Base-by-base conservation (phyloP, 2,888 invertebrate genomes). In the Tenthredo distinguenda region DNA sequence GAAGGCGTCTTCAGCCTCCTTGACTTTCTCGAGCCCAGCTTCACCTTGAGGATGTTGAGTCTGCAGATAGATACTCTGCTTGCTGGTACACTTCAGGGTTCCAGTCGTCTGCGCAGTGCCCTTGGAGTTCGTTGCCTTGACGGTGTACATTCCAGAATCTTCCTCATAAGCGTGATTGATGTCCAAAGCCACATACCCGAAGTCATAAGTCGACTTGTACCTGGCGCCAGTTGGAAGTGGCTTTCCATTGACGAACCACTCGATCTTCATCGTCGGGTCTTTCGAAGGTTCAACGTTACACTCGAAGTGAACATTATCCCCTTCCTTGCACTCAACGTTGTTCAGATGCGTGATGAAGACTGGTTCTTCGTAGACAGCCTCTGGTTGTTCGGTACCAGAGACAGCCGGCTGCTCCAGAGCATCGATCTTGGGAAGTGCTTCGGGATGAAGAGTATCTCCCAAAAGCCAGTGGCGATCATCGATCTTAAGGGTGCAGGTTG, bases 1-100 rank as follows among this genome's bases (percentile, higher is more conserved):
- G 89, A 96, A 95, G 31, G 96, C 97, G 91, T 97, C 97, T 92
- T 99, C 99, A 74, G 98, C 97, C 94, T 98, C 97, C 92, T 97
- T 96, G 0, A 99, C 97, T 87, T 97, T 97, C 91, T 98, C 97
- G 85, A 99, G 95, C 74, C 99, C 99, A 89, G 97, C 97, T 92
- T 96, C 96, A 55, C 99, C 99, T 95, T 98, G 98, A 71, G 99
- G 99, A 95, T 99, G 98, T 94, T 99, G 98, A 0, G 99, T 98
- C 91, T 99, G 98, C 77, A 97, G 94, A 92, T 96, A 97, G 92
- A 98, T 98, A 86, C 95, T 96, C 91, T 96, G 96, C 88, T 96
- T 97, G 88, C 97, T 96, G 71, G 96, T 97, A 90, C 98, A 98
- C 91, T 98, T 97, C 1, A 98, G 94, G 0, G 98, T 97, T 86